Base-by-base conservation (phyloP, 1,140 invertebrate genomes). In the Lithobius niger region DNA sequence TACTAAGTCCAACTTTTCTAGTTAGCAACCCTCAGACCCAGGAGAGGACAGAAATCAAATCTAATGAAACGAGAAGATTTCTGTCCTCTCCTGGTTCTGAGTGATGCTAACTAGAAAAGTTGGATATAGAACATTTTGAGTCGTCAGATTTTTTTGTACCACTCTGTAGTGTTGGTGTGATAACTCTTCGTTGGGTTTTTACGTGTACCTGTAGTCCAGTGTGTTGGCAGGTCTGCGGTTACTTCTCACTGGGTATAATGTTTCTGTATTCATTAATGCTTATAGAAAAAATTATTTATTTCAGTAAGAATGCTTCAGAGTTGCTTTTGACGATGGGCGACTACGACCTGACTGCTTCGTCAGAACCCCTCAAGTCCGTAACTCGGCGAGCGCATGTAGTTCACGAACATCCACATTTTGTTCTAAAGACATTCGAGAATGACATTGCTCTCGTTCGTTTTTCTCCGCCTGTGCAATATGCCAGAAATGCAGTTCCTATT, bases 381-480 rank as follows among this genome's bases (percentile, higher is more conserved):
- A 90, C 94, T 66, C 69, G 88, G 61, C 74, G 87, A 43, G 88
- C 91, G 0, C 88, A 92, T 66, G 87, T 92, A 49, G 86, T 93
- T 0, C 87, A 88, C 16, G 88, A 84, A 28, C 89, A 94, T 75
- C 88, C 88, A 0, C 83, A 91, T 67, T 94, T 93, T 66, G 88
- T 93, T 66, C 81, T 88, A 0, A 75, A 87, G 42, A 94, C 90
- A 0, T 94, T 93, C 64, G 90, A 94, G 65, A 93, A 92, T 69
- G 89, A 95, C 71, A 72, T 95, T 25, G 90, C 90, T 0, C 69
- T 95, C 21, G 71, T 95, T 13, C 78, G 88, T 63, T 91, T 94
- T 71, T 88, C 92, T 69, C 88, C 93, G 64, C 88, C 90, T 0
- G 82, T 94, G 10, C 48, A 6, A 10, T 50, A 50, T 50, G 45